Evolutionary conservation across 2,888 invertebrate species (phyloP).

Genomic region (Anarsia innoxiella): DNA sequence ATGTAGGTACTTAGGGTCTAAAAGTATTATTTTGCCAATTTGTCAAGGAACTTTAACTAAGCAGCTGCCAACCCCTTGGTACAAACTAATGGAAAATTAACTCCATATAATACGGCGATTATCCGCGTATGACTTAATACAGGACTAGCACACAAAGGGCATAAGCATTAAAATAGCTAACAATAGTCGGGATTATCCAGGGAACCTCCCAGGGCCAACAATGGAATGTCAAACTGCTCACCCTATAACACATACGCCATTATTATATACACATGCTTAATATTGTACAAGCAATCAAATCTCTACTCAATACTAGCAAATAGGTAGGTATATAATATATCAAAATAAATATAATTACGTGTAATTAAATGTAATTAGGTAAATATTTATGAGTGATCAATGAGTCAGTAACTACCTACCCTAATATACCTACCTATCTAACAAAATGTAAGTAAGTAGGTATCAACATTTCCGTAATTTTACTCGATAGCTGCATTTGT

Average conservation of each 20-base stretch:
- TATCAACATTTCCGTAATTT: too few species aligned
- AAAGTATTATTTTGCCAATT: slow-evolving; percentile 38
- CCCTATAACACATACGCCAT: too few species aligned
- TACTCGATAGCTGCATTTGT: too few species aligned
- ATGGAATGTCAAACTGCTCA: slow-evolving; percentile 44
- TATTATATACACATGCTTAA: too few species aligned
- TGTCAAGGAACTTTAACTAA: slow-evolving; percentile 39
- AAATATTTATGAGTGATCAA: too few species aligned
- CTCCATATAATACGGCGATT: slow-evolving; percentile 69
- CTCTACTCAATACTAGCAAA: too few species aligned
- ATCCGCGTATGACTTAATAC: slow-evolving; percentile 73
- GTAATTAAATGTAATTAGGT: too few species aligned
- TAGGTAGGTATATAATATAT: background rate
- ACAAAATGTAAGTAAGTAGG: too few species aligned
- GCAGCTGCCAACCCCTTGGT: slow-evolving; percentile 59
- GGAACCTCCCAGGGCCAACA: slow-evolving; percentile 48
- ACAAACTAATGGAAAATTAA: slow-evolving; percentile 66
- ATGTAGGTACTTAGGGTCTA: background rate
- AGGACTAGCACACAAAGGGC: slow-evolving; percentile 60
- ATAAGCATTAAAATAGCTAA: slow-evolving; percentile 72
- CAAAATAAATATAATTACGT: too few species aligned
- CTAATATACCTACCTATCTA: too few species aligned
- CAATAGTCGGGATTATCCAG: slow-evolving; percentile 67
- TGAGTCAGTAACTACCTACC: too few species aligned
- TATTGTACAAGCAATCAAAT: too few species aligned